Base-by-base conservation (phyloP, 2,113 vertebrate genomes). In the Anhinga anhinga region DNA sequence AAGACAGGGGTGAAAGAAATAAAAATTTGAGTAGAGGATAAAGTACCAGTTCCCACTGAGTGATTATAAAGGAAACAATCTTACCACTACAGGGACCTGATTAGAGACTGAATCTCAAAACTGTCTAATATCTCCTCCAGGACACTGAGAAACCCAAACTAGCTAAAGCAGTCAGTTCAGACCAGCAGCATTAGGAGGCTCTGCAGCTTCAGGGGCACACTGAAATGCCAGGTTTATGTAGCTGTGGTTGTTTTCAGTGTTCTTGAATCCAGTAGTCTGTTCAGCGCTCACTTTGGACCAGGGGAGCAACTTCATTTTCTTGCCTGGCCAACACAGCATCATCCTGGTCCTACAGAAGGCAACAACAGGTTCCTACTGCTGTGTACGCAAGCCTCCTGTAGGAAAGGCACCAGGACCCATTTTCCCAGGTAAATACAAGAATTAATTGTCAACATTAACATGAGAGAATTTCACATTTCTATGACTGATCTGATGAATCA, bases 71-170 rank as follows among this genome's bases (percentile, higher is more conserved):
- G 59, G 59, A 92, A 91, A 44, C 67, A 86, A 50, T 93, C 50
- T 88, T 86, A 62, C 44, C 73, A 53, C 88, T 92, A 58, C 71
- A 78, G 86, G 83, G 76, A 95, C 88, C 53, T 88, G 86, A 96
- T 96, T 88, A 95, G 82, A 92, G 63, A 13, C 55, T 74, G 80
- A 78, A 70, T 89, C 93, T 94, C 86, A 81, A 36, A 86, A 59
- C 86, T 66, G 22, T 21, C 67, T 71, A 52, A 49, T 32, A 1
- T 73, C 44, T 86, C 82, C 86, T 95, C 23, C 67, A 88, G 82
- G 62, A 85, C 36, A 23, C 52, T 7, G 40, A 82, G 90, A 93
- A 87, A 65, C 58, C 26, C 62, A 69, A 86, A 56, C 6, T 30
- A 82, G 34, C 2, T 9, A 59, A 63, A 4, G 0, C n/a, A 38